Conservation (phyloP, 2,113 vertebrate genomes). For the Cynocephalus volans region DNA sequence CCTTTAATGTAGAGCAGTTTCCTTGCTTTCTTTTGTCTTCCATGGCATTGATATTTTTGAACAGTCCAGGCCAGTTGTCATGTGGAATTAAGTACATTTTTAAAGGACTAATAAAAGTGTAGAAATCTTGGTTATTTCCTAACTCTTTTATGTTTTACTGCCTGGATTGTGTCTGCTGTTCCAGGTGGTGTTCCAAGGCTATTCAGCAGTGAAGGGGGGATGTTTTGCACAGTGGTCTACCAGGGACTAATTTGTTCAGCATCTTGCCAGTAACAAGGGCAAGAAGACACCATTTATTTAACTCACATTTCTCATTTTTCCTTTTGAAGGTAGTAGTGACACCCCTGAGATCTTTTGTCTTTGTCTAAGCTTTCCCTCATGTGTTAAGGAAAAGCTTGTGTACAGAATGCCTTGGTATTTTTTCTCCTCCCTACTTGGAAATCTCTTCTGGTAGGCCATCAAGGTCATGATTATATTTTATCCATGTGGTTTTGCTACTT, state of each 20-base stretch:
- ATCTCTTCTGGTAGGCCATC: constrained; percentile 29
- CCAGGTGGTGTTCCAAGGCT: not conserved
- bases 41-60: constrained; percentile 38
- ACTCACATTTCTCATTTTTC: constrained; percentile 17
- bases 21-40: constrained; percentile 7
- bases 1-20: not conserved
- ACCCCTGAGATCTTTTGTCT: constrained; percentile 21
- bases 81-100: constrained; percentile 20
- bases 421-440: not conserved
- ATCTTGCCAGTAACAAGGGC: constrained; percentile 7
- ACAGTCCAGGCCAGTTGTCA: not conserved
- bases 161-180: not conserved
- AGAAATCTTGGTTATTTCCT: not conserved
- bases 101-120: constrained; percentile 23
- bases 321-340: constrained; percentile 21
- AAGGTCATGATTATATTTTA: constrained; percentile 11
- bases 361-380: not conserved
- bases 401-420: not conserved
- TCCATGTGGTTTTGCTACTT: constrained; percentile 9
- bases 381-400: not conserved
- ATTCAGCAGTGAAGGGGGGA: not conserved
- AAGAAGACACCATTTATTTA: constrained; percentile 38
- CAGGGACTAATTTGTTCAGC: not conserved
- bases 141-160: not conserved
- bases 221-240: not conserved